Conservation (phyloP, 2,797 vertebrate species). For the Potorous gilbertii region DNA sequence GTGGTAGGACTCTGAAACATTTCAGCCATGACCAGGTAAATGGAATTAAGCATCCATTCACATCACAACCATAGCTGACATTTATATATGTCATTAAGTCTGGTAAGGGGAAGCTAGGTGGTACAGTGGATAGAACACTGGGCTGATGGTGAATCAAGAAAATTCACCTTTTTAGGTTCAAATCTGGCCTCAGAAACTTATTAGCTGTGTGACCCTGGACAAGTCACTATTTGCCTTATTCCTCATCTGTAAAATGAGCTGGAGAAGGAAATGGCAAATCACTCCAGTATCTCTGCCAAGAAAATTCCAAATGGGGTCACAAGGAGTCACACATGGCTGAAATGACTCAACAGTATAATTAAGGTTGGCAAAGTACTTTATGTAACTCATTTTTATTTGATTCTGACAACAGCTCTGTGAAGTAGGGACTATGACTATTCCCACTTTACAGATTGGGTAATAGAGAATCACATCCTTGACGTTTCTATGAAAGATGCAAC, state of each 20-base stretch:
- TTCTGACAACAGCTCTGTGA: background rate
- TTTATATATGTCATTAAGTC: background rate
- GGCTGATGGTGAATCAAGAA: background rate
- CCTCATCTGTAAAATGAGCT: background rate
- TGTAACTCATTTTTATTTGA: background rate
- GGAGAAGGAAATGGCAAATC: background rate
- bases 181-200: background rate
- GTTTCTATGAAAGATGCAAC: accelerated
- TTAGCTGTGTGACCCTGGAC: no score
- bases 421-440: background rate
- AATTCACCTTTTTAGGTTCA: background rate
- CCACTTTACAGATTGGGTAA: background rate
- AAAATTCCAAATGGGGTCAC: background rate
- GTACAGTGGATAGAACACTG: background rate
- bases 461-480: background rate
- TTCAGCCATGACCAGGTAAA: background rate
- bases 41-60: background rate
- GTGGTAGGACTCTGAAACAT: background rate
- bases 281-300: background rate
- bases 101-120: background rate
- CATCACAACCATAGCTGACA: background rate
- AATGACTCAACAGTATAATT: background rate
- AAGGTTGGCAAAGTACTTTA: background rate
- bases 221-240: background rate
- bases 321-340: background rate